Base-by-base conservation (phyloP, 2,888 invertebrate genomes). In the Chironomus tentans region DNA sequence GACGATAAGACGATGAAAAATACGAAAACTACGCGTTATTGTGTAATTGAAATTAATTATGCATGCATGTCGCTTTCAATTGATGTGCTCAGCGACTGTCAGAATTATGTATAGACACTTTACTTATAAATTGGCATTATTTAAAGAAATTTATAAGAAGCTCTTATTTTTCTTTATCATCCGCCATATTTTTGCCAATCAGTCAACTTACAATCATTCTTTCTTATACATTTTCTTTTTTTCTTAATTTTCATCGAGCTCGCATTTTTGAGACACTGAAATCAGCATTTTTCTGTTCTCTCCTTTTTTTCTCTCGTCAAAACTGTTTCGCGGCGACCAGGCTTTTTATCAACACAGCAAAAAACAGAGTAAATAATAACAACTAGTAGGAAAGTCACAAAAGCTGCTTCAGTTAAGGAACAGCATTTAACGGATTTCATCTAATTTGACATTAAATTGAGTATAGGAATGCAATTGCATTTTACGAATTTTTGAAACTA, bases 41-140 rank as follows among this genome's bases (percentile, higher is more conserved):
- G 22, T 65, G 65, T 68, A 68, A 68, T 68, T 68, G 68, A 46
- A 38, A 68, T 68, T 68, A 38, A 68, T 68, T 68, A 68, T 68
- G 28, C 68, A 68, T 68, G 68, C 68, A 68, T 68, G 68, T 68
- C 68, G 28, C 46, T 38, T 46, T n/a, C 68, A 68, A 68, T 68
- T 46, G 65, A 65, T 24, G 65, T 65, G 38, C 21, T 21, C 65
- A 12, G 6, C 7, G 56, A 56, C 15, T 56, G 56, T 56, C 56
- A 56, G 56, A 56, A 56, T 56, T 56, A 56, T 38, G 38, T 38
- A 38, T 56, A 56, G 56, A 56, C 56, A 56, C 56, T 56, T 56
- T 56, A 38, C 38, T 38, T 38, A 56, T 56, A 56, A 65, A 65
- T 65, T 65, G 65, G 24, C 65, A 65, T 24, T 24, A 18, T 21